Evolutionary conservation across 2,888 invertebrate genomes (phyloP), one percentile per base, ranked within the genome.

Genomic region (Silvanus unidentatus): DNA sequence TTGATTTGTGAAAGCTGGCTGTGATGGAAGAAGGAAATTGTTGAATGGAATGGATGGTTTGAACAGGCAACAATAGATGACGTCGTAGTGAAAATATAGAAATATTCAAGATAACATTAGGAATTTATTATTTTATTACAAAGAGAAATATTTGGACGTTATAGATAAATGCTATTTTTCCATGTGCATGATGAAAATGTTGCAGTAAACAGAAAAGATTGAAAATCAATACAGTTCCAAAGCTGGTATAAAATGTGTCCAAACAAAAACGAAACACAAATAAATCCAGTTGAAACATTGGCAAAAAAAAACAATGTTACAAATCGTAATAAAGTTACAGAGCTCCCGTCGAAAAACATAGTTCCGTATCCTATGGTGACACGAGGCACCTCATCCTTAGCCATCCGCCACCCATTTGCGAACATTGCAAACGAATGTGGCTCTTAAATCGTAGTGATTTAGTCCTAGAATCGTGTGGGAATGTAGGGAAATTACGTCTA

Each of bases 191-290:
- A n/a, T n/a, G n/a, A n/a, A n/a, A n/a, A n/a, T n/a, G n/a, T n/a
- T n/a, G n/a, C n/a, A n/a, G n/a, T n/a, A n/a, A n/a, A n/a, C 44
- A 36, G 28, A 46, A 46, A 46, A 46, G 39, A 30, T 35, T 41
- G 44, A 45, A 49, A 52, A 47, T 47, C 45, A 46, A 11, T n/a
- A 32, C 35, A 45, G 30, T 43, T 43, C 38, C 40, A 44, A 39
- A 13, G 12, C 27, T 1, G n/a, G 40, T 45, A 40, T 41, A 1
- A 15, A 8, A 14, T 2, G 16, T 16, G 14, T 29, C 2, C 44
- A 47, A 47, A 49, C 44, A 45, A 42, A 27, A 49, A 44, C 22
- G 44, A 50, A 49, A 32, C 49, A 49, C 49, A 49, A 52, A 52
- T 47, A 49, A 49, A 52, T 52, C 49, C 47, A 49, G 43, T 43